Base-by-base conservation (phyloP, 1,140 invertebrate species). In the Meteorus sp. region DNA sequence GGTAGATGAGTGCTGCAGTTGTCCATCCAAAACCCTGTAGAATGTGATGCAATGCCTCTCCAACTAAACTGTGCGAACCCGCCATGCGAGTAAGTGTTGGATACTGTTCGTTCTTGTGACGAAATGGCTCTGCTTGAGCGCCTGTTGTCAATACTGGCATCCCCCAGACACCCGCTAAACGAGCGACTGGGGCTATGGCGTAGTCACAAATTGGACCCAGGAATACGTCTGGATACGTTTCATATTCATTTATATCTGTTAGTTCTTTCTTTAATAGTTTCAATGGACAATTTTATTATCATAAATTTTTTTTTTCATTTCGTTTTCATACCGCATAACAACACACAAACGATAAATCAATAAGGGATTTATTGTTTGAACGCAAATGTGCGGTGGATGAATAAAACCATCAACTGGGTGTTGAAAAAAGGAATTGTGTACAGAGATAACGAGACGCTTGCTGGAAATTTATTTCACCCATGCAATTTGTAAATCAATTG, bases 141-240 rank as follows among this genome's bases (percentile, higher is more conserved):
- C 90, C 91, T 0, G 92, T 86, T 1, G 93, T 94, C 4, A 97
- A 74, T 1, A 97, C 86, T 0, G 95, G 94, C 15, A 95, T 89
- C 1, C 87, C 81, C 94, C 94, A 97, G n/a, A 85, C 85, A 3
- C 89, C 87, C 0, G 92, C 86, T 70, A 95, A 95, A 9, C 94
- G 82, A 0, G 92, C 89, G 1, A 97, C 91, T 0, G 94, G 93
- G 0, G 94, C 93, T 50, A 97, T 84, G 2, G 91, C 91, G 75
- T 95, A 97, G 65, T 95, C 92, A 76, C 94, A 97, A 1, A 93
- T 87, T 0, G 94, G 90, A 0, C 94, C 95, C 65, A 97, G 84
- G 70, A 96, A 93, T 0, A 90, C 91, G 78, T 96, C 90, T 85
- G 85, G 39, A n/a, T 20, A 51, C 17, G 8, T 35, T 19, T 7